phyloP scores from a whole-genome alignment of 2,113 vertebrate species.

The Dicentrarchus labrax region DNA sequence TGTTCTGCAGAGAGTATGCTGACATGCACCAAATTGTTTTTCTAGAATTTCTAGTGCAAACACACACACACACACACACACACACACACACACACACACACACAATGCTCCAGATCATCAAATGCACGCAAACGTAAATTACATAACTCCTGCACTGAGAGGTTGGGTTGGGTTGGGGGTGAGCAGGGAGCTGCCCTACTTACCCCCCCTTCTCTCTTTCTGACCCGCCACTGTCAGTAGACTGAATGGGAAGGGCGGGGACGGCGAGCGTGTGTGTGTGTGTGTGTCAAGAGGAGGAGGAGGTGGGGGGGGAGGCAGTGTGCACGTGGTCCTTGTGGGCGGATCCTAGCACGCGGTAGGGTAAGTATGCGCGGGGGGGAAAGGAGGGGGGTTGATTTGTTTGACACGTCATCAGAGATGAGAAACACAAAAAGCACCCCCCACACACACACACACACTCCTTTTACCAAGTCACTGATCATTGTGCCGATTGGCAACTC shows the following conservation, averaged over 20 bases:
- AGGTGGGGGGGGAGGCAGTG: conserved; percentile 36
- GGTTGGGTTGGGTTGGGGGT: conserved; percentile 26
- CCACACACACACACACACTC: too few relatives aligned
- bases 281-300: conserved; percentile 64
- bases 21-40: not conserved
- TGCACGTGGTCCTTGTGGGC: conserved; percentile 77
- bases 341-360: conserved; percentile 73
- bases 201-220: conserved; percentile 22
- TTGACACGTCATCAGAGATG: conserved; percentile 86
- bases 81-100: not conserved
- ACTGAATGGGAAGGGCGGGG: conserved; percentile 70
- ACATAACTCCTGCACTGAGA: conserved; percentile 75
- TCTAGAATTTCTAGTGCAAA: conserved; percentile 1
- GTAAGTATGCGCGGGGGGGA: conserved; percentile 23
- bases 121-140: conserved; percentile 72
- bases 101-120: conserved; percentile 49
- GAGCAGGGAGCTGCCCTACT: conserved; percentile 65
- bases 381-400: conserved; percentile 58
- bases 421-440: conserved; percentile 68
- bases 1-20: not conserved
- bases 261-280: conserved; percentile 72
- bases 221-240: conserved; percentile 72
- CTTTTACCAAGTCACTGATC: conserved; percentile 12
- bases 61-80: not conserved
- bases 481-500: conserved; percentile 13